These are phyloP conservation scores for Scalopus aquaticus DNA, from an alignment of 2,113 vertebrate species.

Conservation along the genomic window DNA sequence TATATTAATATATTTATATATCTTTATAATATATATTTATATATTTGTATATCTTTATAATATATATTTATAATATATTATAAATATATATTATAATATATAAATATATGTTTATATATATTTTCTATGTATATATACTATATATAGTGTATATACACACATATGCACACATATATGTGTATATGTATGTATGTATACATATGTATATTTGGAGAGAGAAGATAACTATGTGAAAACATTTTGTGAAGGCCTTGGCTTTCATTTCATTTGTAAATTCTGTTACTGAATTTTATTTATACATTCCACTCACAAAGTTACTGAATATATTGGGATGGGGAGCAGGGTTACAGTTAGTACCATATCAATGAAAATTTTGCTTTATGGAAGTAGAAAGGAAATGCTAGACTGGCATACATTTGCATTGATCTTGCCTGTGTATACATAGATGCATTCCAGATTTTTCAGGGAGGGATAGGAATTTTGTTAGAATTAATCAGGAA, in stretches of 20 bases:
- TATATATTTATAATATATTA: too few relatives aligned
- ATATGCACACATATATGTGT: too few relatives aligned
- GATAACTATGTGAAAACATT: background rate
- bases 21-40: too few relatives aligned
- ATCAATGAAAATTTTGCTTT: background rate
- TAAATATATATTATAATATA: too few relatives aligned
- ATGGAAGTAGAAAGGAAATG: background rate
- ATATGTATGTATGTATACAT: too few relatives aligned
- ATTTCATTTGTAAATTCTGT: background rate
- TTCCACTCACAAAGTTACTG: background rate
- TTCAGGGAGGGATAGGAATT: background rate
- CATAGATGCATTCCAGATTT: background rate
- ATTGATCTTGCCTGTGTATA: too few relatives aligned
- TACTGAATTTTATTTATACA: background rate
- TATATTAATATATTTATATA: too few relatives aligned
- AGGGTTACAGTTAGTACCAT: background rate
- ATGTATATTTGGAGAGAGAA: too few relatives aligned
- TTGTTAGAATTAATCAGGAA: background rate
- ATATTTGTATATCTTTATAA: too few relatives aligned
- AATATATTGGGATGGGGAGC: background rate
- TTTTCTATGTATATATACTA: too few relatives aligned
- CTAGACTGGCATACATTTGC: background rate
- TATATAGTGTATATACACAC: too few relatives aligned
- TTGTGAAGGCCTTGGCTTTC: background rate
- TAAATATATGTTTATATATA: too few relatives aligned